Percentiles rank a stretch among this genome's conserved stretches.
Conservation (phyloP, 1,140 invertebrate genomes). For the Caenorhabditis inopinata region DNA sequence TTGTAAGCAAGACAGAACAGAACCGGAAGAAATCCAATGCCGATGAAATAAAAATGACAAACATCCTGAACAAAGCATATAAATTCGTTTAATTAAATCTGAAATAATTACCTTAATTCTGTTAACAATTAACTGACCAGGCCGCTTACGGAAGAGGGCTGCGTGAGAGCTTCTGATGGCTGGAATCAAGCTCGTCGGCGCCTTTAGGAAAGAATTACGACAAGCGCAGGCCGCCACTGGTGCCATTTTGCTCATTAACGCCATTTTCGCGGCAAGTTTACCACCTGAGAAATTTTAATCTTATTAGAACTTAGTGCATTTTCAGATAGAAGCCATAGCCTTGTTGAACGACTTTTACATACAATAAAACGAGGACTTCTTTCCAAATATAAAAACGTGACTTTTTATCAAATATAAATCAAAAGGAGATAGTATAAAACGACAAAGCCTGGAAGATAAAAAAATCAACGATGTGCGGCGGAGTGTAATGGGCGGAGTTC, state of each 20-base stretch:
- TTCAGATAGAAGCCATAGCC: no score
- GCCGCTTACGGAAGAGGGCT: constrained; percentile 54
- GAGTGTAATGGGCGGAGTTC: background rate
- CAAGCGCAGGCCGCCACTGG: constrained; percentile 9
- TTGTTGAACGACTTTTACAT: no score
- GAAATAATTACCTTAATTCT: constrained; percentile 49
- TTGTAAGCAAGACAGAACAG: constrained; percentile 43
- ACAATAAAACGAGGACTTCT: no score
- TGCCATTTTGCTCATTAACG: constrained; percentile 38
- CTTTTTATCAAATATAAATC: no score
- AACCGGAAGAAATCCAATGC: constrained; percentile 53
- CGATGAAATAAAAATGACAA: constrained; percentile 57
- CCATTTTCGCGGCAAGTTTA: constrained; percentile 15
- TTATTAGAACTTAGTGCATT: no score
- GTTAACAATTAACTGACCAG: constrained; percentile 56
- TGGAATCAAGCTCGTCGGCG: background rate
- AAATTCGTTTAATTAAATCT: background rate
- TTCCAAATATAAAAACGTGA: no score
- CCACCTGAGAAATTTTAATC: background rate
- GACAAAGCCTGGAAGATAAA: background rate
- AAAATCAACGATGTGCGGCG: background rate
- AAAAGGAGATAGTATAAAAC: no score
- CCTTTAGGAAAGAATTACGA: background rate
- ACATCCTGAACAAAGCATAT: constrained; percentile 44
- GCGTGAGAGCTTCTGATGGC: constrained; percentile 50